Evolutionary conservation across 1,140 invertebrate species (phyloP).

Genomic region (Eumaeus atala): DNA sequence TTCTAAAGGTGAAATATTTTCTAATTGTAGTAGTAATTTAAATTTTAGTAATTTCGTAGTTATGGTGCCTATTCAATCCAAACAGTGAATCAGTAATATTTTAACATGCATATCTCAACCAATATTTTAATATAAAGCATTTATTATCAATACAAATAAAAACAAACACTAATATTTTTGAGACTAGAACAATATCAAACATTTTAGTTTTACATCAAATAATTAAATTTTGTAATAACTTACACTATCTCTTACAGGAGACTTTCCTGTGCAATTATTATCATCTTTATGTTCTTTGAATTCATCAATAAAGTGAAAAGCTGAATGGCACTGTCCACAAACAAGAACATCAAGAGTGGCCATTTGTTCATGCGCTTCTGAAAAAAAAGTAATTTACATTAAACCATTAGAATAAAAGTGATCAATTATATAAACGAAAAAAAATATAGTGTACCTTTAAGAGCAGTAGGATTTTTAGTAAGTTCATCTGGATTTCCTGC

Average conservation of each 20-base stretch:
- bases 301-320: slow-evolving; percentile 86
- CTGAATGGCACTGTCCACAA: slow-evolving; percentile 85
- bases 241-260: slow-evolving; percentile 75
- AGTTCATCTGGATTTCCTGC: slow-evolving; percentile 78
- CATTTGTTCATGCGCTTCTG: slow-evolving; percentile 84
- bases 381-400: slow-evolving; percentile 30
- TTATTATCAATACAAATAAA: no score
- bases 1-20: no score
- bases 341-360: slow-evolving; percentile 84
- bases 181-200: no score
- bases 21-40: no score
- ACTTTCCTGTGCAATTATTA: slow-evolving; percentile 75
- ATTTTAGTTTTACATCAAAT: no score
- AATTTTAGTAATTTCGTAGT: no score
- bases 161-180: no score
- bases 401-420: not conserved
- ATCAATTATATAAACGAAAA: not conserved
- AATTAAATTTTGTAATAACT: slow-evolving; percentile 32
- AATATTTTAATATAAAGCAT: no score
- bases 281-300: slow-evolving; percentile 81
- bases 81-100: no score
- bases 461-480: slow-evolving; percentile 78
- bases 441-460: slow-evolving; percentile 75
- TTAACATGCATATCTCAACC: no score
- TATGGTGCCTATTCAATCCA: no score